These are phyloP conservation scores for Lerema accius DNA, from an alignment of 1,140 invertebrate genomes.

Conservation along the genomic window DNA sequence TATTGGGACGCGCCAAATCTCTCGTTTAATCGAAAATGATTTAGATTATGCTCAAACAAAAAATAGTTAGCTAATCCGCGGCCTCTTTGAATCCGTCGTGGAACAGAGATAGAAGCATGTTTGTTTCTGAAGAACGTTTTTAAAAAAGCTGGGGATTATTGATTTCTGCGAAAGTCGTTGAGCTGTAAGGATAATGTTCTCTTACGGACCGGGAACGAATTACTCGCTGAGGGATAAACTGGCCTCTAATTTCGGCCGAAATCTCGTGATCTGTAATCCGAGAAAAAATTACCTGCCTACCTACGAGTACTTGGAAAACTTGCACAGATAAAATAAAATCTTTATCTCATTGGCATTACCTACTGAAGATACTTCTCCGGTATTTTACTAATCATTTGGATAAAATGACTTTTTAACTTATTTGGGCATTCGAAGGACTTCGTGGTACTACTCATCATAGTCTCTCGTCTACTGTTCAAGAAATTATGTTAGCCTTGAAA, in stretches of 20 bases:
- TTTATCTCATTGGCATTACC: not conserved
- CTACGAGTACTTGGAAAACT: slow-evolving; percentile 13
- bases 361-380: not conserved
- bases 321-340: slow-evolving; percentile 22
- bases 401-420: too few relatives aligned
- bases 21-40: slow-evolving; percentile 72
- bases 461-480: too few relatives aligned
- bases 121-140: slow-evolving; percentile 70
- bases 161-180: slow-evolving; percentile 71
- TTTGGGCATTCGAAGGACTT: too few relatives aligned
- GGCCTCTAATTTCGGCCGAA: slow-evolving; percentile 67
- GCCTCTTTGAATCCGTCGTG: slow-evolving; percentile 66
- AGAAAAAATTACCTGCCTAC: slow-evolving; percentile 63
- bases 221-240: slow-evolving; percentile 75
- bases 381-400: not conserved
- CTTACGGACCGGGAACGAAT: slow-evolving; percentile 68
- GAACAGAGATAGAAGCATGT: slow-evolving; percentile 56
- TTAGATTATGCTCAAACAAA: slow-evolving; percentile 70
- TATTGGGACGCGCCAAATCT: slow-evolving; percentile 69
- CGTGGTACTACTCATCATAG: too few relatives aligned
- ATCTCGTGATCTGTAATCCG: slow-evolving; percentile 63
- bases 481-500: too few relatives aligned
- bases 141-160: slow-evolving; percentile 76
- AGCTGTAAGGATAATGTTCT: slow-evolving; percentile 69
- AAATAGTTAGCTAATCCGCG: slow-evolving; percentile 72